Base-by-base conservation (phyloP, 2,888 invertebrate species). In the Sabatieria punctata region DNA sequence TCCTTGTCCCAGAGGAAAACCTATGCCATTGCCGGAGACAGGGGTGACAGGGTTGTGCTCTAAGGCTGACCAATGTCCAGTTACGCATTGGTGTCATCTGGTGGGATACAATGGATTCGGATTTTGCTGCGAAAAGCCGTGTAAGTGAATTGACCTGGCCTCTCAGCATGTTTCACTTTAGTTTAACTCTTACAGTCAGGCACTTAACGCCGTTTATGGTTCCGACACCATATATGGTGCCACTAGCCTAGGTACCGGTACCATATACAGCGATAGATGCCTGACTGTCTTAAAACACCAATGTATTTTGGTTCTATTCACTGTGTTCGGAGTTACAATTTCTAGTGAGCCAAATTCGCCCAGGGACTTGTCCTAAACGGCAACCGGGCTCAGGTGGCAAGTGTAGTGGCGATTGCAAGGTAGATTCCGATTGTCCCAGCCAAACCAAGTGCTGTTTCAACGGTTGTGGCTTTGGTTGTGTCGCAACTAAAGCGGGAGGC, bases 41-140 rank as follows among this genome's bases (percentile, higher is more conserved):
- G 60, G 61, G 23, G 58, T 61, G 11, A 61, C 61, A 21, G 61
- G 60, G 1, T 49, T 61, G 11, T 61, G 61, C 45, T 55, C 55
- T 6, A 38, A 21, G 11, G 19, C 8, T n/a, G 15, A 13, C 8
- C 15, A 38, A 21, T 38, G 38, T n/a, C 15, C 15, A n/a, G 15
- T 21, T n/a, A 19, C 6, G 11, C 38, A 52, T 38, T 56, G 54
- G 55, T 60, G 60, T 48, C 57, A 59, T 44, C 43, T 53, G 23
- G 51, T 57, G 15, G 52, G 56, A 25, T 43, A 60, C 52, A 60
- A 58, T 40, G 61, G 61, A 8, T 49, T 61, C 13, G 61, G 61
- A n/a, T 60, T 61, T 46, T 61, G 61, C 47, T 61, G 61, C 22
- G 38, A 8, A 11, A n/a, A 6, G 11, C 38, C 38, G 19, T 6